Percentiles rank a stretch among this genome's conserved stretches.
phyloP scores from a whole-genome alignment of 1,140 invertebrate species.

The Hormaphis cornu region DNA sequence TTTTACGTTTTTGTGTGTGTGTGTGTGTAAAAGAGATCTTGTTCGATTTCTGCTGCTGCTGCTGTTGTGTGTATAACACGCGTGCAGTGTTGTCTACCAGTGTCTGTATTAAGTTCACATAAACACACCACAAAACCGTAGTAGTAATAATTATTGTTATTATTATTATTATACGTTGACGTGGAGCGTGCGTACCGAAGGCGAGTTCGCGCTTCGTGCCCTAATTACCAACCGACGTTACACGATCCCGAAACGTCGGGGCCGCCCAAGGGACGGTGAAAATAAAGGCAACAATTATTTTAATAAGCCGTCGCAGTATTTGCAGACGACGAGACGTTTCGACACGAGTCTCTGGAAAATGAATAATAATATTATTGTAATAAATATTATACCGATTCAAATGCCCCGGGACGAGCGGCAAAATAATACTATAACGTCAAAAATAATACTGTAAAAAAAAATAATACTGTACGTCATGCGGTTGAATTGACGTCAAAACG shows the following conservation, averaged over 20 bases:
- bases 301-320: not conserved
- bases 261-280: not conserved
- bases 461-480: too few species aligned
- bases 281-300: slow-evolving; percentile 16
- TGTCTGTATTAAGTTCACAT: not conserved
- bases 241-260: not conserved
- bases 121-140: not conserved
- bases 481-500: too few species aligned
- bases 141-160: too few species aligned
- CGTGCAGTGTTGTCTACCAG: not conserved
- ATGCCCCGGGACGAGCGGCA: not conserved
- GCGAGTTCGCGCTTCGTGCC: not conserved
- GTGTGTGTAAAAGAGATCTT: not conserved
- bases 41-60: not conserved
- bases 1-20: not conserved
- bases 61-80: not conserved
- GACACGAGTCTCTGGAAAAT: not conserved
- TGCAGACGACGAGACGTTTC: not conserved
- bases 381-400: not conserved
- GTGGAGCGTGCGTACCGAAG: not conserved
- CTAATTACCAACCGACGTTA: not conserved
- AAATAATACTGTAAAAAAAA: too few species aligned
- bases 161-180: slow-evolving; percentile 11
- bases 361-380: too few species aligned
- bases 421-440: too few species aligned